Percentiles rank a stretch among this genome's conserved stretches.
Conservation (phyloP, 2,888 invertebrate genomes). For the Lithophane semibrunnea region DNA sequence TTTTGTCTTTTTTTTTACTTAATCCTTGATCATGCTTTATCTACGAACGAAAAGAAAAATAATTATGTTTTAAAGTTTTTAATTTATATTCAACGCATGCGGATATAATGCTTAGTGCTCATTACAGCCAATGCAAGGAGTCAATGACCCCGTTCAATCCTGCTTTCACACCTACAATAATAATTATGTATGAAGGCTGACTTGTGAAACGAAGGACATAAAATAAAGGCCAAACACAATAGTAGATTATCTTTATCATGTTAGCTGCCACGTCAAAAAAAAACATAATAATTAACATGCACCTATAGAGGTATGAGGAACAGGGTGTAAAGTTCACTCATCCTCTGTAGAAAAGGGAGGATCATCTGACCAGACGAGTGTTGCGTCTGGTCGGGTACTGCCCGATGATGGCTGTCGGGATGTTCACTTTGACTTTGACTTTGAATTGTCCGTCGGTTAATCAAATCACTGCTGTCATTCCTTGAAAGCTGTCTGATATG, state of each 20-base stretch:
- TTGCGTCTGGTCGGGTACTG: too few relatives aligned
- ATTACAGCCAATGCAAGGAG: neutral
- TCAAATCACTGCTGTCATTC: neutral
- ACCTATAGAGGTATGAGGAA: too few relatives aligned
- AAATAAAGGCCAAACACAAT: neutral
- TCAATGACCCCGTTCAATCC: constrained; percentile 27
- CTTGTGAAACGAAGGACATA: constrained; percentile 28
- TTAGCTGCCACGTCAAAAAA: too few relatives aligned
- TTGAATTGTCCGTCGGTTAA: too few relatives aligned
- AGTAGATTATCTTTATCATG: neutral
- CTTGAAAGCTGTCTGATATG: neutral
- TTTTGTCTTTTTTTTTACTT: neutral
- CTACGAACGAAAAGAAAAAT: neutral
- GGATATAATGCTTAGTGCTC: constrained; percentile 1
- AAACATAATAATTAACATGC: too few relatives aligned
- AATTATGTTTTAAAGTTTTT: neutral
- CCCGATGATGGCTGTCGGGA: too few relatives aligned
- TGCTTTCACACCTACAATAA: constrained; percentile 2
- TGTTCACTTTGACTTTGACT: too few relatives aligned
- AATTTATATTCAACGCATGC: neutral
- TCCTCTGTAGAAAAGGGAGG: too few relatives aligned
- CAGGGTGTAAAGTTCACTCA: too few relatives aligned
- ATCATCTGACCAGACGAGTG: too few relatives aligned
- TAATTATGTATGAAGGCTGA: neutral
- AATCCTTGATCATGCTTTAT: neutral